Evolutionary conservation across 2,797 vertebrate species (phyloP).

Genomic region (Pelochelys cantorii): DNA sequence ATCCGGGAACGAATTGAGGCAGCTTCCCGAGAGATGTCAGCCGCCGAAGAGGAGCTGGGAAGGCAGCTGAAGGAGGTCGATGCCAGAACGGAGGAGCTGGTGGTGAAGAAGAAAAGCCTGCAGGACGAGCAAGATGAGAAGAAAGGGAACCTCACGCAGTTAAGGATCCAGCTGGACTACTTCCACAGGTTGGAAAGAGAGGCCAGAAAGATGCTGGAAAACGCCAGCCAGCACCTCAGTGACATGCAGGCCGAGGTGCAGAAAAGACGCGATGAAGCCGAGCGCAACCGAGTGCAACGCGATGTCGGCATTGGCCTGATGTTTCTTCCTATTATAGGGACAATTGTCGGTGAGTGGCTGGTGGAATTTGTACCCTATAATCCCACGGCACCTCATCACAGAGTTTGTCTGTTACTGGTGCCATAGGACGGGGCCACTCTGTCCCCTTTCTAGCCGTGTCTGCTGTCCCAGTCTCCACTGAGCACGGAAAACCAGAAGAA

Average conservation of each 20-base stretch:
- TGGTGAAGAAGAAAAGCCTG: neutral
- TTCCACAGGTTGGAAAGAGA: neutral
- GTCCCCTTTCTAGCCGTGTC: constrained; percentile 78
- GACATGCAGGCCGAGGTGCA: neutral
- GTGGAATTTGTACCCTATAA: neutral
- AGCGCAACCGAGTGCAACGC: neutral
- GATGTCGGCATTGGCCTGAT: neutral
- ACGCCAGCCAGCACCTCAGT: neutral
- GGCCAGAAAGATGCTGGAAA: neutral
- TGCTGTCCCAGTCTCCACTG: constrained; percentile 88
- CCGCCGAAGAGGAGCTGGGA: neutral
- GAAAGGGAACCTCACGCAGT: neutral
- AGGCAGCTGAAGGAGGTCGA: neutral
- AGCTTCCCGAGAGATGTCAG: neutral
- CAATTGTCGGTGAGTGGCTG: neutral
- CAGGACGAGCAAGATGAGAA: neutral
- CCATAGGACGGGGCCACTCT: neutral
- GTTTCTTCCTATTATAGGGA: neutral
- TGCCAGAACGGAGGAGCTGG: neutral
- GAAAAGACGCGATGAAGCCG: neutral
- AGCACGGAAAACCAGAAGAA: neutral
- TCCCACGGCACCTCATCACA: fast-evolving
- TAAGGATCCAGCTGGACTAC: neutral
- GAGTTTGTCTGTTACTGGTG: neutral
- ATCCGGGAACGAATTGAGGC: neutral